Evolutionary conservation across 2,888 invertebrate species (phyloP).

Genomic region (Vanessa cardui): DNA sequence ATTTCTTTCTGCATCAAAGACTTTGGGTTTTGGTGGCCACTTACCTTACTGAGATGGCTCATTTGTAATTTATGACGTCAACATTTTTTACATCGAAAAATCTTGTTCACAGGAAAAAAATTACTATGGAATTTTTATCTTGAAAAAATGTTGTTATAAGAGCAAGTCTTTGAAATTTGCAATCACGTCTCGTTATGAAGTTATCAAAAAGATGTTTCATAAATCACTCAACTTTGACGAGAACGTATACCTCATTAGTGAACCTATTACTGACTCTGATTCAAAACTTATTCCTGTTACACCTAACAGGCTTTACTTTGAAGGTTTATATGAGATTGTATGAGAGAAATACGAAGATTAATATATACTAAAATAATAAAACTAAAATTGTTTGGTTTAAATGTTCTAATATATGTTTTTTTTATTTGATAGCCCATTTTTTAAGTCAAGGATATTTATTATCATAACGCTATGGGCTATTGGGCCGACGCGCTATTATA

Average conservation of each 20-base stretch:
- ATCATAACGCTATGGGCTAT: too few relatives aligned
- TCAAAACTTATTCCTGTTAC: not conserved
- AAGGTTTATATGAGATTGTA: not conserved
- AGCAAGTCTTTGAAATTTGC: conserved; percentile 2
- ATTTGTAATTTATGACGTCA: too few relatives aligned
- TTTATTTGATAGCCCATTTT: too few relatives aligned
- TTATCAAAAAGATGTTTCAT: conserved; percentile 14
- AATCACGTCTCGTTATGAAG: conserved; percentile 12
- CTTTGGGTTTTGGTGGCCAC: too few relatives aligned
- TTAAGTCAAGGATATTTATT: too few relatives aligned
- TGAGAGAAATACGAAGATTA: not conserved
- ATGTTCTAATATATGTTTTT: too few relatives aligned
- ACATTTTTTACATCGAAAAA: too few relatives aligned
- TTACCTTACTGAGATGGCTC: too few relatives aligned
- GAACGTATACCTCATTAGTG: conserved; percentile 11
- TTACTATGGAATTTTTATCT: not conserved
- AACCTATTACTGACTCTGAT: conserved; percentile 5
- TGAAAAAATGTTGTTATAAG: not conserved
- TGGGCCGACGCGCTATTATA: too few relatives aligned
- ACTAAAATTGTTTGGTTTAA: not conserved
- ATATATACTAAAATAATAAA: not conserved
- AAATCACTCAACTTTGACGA: conserved; percentile 10
- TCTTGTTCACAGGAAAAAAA: not conserved
- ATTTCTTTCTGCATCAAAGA: too few relatives aligned
- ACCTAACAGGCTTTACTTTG: not conserved